Conservation (phyloP, 2,113 vertebrate genomes). For the Brachypteracias leptosomus region DNA sequence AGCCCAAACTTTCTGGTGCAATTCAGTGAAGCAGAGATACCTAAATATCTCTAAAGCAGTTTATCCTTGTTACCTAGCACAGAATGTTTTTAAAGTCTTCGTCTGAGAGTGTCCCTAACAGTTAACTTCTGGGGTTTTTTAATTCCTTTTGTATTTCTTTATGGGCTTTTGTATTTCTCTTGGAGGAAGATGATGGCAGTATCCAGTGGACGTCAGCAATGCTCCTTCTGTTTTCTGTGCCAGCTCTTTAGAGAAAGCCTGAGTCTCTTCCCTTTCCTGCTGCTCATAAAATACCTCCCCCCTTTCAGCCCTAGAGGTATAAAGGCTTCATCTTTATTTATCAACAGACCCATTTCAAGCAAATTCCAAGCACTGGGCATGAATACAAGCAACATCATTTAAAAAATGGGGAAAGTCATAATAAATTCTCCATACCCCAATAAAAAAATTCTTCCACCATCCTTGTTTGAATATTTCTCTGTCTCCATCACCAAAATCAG, state of each 20-base stretch:
- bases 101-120: not conserved
- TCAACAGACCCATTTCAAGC: not conserved
- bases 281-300: not conserved
- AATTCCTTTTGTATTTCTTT: not conserved
- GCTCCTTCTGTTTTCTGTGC: not conserved
- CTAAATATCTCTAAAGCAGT: not conserved
- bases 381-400: not conserved
- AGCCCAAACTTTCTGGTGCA: not conserved
- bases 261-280: not conserved
- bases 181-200: not conserved
- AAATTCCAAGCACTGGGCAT: not conserved
- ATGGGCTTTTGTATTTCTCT: not conserved
- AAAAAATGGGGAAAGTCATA: not conserved
- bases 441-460: not conserved
- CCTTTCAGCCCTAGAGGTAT: not conserved
- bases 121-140: not conserved
- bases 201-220: not conserved
- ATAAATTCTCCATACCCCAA: not conserved
- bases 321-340: not conserved
- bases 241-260: not conserved
- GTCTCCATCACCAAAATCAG: not conserved
- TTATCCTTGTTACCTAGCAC: not conserved
- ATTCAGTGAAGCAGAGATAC: not conserved
- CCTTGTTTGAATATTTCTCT: not conserved
- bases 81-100: not conserved